Conservation (phyloP, 2,888 invertebrate species). For the Argyresthia goedartella region DNA sequence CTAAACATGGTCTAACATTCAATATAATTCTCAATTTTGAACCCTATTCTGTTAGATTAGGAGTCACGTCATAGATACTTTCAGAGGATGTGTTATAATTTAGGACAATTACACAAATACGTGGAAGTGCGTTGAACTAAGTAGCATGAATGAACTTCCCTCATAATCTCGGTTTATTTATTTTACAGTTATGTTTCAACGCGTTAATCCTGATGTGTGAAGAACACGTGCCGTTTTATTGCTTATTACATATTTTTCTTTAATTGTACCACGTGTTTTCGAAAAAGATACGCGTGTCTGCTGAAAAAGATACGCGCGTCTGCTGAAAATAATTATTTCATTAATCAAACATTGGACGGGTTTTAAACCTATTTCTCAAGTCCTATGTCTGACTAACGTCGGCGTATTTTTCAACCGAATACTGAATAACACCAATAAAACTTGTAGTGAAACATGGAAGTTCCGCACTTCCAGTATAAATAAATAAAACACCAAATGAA, state of each 20-base stretch:
- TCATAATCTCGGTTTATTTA: constrained; percentile 9
- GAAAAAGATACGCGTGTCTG: no score
- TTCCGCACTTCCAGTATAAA: no score
- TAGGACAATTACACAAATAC: constrained; percentile 50
- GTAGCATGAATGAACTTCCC: constrained; percentile 14
- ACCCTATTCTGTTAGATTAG: not conserved
- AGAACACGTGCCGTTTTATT: not conserved
- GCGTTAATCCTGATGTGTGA: no score
- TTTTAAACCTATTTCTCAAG: not conserved
- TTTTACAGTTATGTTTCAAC: not conserved
- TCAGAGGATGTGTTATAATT: constrained; percentile 42
- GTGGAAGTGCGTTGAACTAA: constrained; percentile 58
- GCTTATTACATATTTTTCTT: not conserved
- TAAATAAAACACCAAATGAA: no score
- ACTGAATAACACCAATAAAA: no score
- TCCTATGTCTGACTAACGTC: no score
- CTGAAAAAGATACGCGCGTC: no score
- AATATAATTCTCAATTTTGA: not conserved
- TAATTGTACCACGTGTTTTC: not conserved
- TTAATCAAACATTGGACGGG: not conserved
- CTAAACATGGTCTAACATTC: not conserved
- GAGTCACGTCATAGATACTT: not conserved
- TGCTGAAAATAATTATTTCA: not conserved
- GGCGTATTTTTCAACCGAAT: no score
- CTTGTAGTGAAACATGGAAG: no score